Base-by-base conservation (phyloP, 2,888 invertebrate species). In the Drosophila merina region DNA sequence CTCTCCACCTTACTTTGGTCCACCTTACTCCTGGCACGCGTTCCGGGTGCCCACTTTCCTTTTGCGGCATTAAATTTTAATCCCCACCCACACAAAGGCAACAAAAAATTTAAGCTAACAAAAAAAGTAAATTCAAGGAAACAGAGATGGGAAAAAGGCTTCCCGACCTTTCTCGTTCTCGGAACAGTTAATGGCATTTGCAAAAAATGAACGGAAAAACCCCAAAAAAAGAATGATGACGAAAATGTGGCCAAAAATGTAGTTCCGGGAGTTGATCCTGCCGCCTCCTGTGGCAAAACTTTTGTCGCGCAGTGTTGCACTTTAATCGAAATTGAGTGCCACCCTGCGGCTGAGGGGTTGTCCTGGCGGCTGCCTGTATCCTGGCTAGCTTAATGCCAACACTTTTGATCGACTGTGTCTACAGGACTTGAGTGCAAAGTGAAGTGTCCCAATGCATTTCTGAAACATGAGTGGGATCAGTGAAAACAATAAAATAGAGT, bases 51-150 rank as follows among this genome's bases (percentile, higher is more conserved):
- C 52, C 57, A 60, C 66, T 59, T 67, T 49, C n/a, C 62, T 59
- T 57, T 55, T 60, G 42, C 40, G 47, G 73, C 63, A 77, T 79
- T 77, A 75, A 79, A 74, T 72, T 82, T 79, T 76, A 74, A 72
- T 76, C 59, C 69, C 30, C 60, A 38, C 58, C 33, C 25, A 36
- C 31, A 40, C 54, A 33, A 33, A 25, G n/a, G 12, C 14, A 14
- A 8, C 20, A 56, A 47, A 45, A 31, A 38, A 36, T 36, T 36
- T 36, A 36, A 38, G 30, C 10, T 25, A 44, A 52, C 50, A 57
- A 66, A 36, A 51, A 38, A 38, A n/a, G 36, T 7, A 14, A 57
- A 59, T 40, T 47, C 58, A 20, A 42, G 40, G 20, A 42, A 8
- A 20, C 7, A 10, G 8, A 14, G 14, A 20, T 20, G 20, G 20